Conservation (phyloP, 2,888 invertebrate genomes). For the Xanthorhoe designata region DNA sequence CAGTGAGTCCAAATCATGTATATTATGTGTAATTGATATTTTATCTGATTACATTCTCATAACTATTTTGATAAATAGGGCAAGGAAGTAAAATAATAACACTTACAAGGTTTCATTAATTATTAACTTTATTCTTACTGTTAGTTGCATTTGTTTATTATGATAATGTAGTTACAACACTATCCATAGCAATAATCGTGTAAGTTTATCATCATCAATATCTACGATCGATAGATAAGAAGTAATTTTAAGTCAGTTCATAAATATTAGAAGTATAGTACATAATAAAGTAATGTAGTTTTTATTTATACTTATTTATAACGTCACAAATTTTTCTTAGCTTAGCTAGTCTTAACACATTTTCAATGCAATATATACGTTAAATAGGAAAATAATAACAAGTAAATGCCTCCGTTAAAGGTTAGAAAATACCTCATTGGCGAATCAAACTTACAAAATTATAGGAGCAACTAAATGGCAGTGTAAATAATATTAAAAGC, state of each 20-base stretch:
- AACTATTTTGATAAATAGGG: background rate
- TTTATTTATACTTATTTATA: conserved; percentile 40
- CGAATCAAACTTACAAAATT: conserved; percentile 36
- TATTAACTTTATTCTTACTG: conserved; percentile 37
- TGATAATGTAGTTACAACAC: conserved; percentile 31
- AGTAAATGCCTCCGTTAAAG: conserved; percentile 53
- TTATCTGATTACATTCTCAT: no score
- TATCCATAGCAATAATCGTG: conserved; percentile 13
- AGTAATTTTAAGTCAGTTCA: conserved; percentile 25
- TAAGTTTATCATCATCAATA: conserved; percentile 20
- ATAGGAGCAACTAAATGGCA: conserved; percentile 48
- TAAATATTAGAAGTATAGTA: conserved; percentile 33
- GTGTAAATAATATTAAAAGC: conserved; percentile 44
- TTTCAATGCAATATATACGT: conserved; percentile 35
- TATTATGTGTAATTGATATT: no score
- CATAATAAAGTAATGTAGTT: conserved; percentile 26
- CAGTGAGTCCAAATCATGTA: no score
- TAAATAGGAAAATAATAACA: conserved; percentile 36
- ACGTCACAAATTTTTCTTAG: conserved; percentile 51
- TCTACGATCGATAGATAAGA: conserved; percentile 25
- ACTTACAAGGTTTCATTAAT: conserved; percentile 17
- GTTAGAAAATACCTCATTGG: conserved; percentile 10
- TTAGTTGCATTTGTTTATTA: conserved; percentile 39
- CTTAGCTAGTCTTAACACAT: conserved; percentile 43
- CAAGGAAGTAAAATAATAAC: background rate